These are phyloP conservation scores for Dryadula phaetusa DNA, from an alignment of 2,888 invertebrate species.

Conservation along the genomic window DNA sequence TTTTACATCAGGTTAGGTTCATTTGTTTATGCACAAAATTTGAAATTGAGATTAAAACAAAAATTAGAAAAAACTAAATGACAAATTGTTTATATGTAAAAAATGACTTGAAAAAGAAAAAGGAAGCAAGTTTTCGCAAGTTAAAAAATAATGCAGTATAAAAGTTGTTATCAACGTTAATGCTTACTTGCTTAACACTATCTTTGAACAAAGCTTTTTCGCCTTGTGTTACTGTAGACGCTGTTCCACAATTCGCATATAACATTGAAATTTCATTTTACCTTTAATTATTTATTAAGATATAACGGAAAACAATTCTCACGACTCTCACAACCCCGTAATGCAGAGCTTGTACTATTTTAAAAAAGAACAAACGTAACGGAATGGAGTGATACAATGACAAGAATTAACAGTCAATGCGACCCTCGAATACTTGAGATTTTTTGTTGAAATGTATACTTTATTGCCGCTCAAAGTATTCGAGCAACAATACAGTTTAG, in stretches of 20 bases:
- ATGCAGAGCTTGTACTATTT: slow-evolving; percentile 51
- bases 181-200: no score
- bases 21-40: no score
- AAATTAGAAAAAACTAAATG: no score
- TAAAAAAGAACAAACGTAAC: slow-evolving; percentile 60
- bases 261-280: not conserved
- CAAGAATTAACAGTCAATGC: slow-evolving; percentile 74
- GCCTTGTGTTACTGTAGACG: no score
- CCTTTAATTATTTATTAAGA: not conserved
- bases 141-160: no score
- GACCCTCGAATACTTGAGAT: slow-evolving; percentile 68
- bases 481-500: slow-evolving; percentile 63
- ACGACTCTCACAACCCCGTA: slow-evolving; percentile 71
- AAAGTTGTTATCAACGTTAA: no score
- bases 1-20: no score
- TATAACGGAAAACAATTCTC: slow-evolving; percentile 60
- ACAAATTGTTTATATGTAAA: no score
- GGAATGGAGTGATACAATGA: slow-evolving; percentile 69
- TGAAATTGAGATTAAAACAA: not conserved
- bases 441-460: slow-evolving; percentile 81
- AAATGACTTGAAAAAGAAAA: no score
- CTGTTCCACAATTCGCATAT: not conserved
- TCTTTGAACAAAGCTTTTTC: no score
- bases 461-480: slow-evolving; percentile 65
- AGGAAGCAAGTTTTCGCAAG: no score